Evolutionary conservation across 1,140 invertebrate genomes (phyloP), one percentile per base, ranked within the genome.

Genomic region (Procambarus virginalis): DNA sequence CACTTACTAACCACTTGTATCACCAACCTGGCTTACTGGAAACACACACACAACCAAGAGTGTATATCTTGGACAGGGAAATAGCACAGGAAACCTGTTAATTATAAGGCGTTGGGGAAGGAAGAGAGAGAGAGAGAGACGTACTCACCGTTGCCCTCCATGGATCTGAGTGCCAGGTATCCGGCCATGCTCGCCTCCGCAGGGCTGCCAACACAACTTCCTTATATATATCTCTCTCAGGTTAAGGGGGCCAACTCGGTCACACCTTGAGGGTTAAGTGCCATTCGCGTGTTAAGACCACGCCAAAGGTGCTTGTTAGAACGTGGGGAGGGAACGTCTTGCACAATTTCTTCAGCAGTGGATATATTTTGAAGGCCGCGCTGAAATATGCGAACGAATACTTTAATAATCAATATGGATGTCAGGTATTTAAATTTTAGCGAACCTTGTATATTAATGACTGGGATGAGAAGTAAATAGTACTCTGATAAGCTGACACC

Each of bases 81-180:
- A 34, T 34, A 34, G 0, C 34, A 34, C 34, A 34, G 34, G 34
- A 34, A 34, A 34, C 34, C 34, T 34, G 34, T 34, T 34, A 34
- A 34, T 34, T 34, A 22, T 17, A 34, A 70, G 68, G 9, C 0
- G 5, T 10, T 55, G 10, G 10, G 51, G 60, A 14, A 64, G 60
- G 9, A 14, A 64, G 60, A 17, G 3, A 64, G 10, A 3, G 14
- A 3, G n/a, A n/a, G 22, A n/a, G n/a, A n/a, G n/a, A 2, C 2
- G n/a, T 12, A 70, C 68, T 70, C 17, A 70, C 68, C 68, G 68
- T 70, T 70, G 68, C 68, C 68, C 17, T 70, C 68, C 68, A 70
- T 70, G 68, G 68, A 70, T 10, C 6, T 70, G n/a, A 70, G 68
- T 17, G 68, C 68, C 68, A 70, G 68, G 68, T 70, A 70, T 22